Evolutionary conservation across 2,888 invertebrate species (phyloP).

Genomic region (Phorcus lineatus): DNA sequence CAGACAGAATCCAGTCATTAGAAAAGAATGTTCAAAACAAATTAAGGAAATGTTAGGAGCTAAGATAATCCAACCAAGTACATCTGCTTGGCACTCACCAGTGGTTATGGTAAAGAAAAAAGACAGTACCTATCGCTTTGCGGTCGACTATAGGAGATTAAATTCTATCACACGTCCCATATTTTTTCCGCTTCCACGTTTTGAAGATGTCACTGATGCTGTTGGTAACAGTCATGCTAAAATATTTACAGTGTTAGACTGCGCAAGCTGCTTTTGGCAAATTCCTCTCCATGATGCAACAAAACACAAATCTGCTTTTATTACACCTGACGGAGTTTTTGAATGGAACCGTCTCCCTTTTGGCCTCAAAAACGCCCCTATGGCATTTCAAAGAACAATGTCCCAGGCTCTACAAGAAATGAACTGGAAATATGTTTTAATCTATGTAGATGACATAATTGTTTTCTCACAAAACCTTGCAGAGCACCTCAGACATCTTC

Average conservation of each 20-base stretch:
- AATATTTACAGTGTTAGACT: constrained; percentile 32
- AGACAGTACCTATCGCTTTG: constrained; percentile 27
- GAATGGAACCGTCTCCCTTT: constrained; percentile 26
- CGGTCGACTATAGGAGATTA: constrained; percentile 32
- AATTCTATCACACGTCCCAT: constrained; percentile 25
- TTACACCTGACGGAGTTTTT: constrained; percentile 23
- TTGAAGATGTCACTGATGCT: constrained; percentile 33
- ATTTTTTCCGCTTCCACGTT: constrained; percentile 25
- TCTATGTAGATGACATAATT: constrained; percentile 31
- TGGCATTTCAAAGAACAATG: constrained; percentile 21
- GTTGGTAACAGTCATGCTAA: constrained; percentile 27
- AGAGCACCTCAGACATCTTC: constrained; percentile 27
- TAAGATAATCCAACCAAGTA: neutral
- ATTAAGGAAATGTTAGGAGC: neutral
- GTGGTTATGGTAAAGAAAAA: constrained; percentile 29
- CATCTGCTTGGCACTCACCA: constrained; percentile 20
- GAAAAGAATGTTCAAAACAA: constrained; percentile 17
- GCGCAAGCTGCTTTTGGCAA: constrained; percentile 33
- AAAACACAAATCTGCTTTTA: constrained; percentile 32
- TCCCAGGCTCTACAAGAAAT: constrained; percentile 14
- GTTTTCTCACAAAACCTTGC: constrained; percentile 6
- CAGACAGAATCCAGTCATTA: neutral
- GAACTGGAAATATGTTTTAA: constrained; percentile 25
- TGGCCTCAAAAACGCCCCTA: constrained; percentile 21
- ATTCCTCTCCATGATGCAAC: constrained; percentile 30